Evolutionary conservation across 2,797 vertebrate species (phyloP).

Genomic region (Falco concolor): DNA sequence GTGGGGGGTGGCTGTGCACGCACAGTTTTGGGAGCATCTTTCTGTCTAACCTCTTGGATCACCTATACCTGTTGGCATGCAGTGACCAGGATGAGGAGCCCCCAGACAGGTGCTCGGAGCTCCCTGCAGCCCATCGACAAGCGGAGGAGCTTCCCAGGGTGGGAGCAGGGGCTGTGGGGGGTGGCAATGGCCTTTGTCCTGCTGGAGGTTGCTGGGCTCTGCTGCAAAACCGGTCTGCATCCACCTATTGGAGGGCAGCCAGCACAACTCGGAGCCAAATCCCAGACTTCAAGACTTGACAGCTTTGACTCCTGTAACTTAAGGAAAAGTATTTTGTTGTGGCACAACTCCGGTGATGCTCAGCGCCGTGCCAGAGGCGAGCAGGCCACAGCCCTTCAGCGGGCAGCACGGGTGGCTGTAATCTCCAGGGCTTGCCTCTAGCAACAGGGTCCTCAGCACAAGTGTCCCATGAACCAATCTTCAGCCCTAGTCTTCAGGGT

Average conservation of each 20-base stretch:
- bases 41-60: neutral
- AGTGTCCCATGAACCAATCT: fast-evolving
- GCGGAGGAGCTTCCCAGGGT: neutral
- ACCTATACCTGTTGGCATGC: neutral
- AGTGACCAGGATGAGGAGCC: neutral
- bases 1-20: fast-evolving
- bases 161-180: neutral
- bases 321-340: neutral
- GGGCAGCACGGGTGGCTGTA: neutral
- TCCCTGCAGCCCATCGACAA: neutral
- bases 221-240: neutral
- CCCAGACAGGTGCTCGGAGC: neutral
- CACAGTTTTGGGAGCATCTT: neutral
- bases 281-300: neutral
- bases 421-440: neutral
- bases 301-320: neutral
- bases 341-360: neutral
- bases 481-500: neutral
- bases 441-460: neutral
- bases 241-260: neutral
- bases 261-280: neutral
- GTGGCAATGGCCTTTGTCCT: neutral
- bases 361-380: neutral
- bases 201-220: neutral
- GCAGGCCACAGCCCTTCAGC: neutral